A percentile compares a stretch with the other conserved stretches of the same genome.
phyloP scores from a whole-genome alignment of 1,140 invertebrate species.

The Colletes gigas region DNA sequence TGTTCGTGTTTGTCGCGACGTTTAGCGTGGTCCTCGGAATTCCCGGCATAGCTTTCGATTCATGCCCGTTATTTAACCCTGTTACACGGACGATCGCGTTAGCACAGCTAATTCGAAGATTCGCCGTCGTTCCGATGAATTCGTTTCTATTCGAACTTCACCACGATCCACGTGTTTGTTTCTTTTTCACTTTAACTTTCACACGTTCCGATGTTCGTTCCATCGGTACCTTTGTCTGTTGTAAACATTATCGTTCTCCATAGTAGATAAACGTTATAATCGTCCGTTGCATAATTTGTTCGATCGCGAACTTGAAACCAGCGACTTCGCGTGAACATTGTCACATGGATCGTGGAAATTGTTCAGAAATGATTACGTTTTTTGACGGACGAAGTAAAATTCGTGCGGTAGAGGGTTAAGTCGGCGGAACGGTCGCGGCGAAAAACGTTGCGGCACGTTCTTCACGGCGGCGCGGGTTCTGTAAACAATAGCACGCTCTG shows the following conservation, averaged over 20 bases:
- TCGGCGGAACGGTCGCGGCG: background rate
- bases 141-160: background rate
- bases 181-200: no score
- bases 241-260: background rate
- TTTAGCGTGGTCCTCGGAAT: background rate
- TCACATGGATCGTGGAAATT: no score
- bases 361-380: no score
- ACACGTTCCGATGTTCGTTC: no score
- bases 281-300: no score
- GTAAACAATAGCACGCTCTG: slow-evolving; percentile 2
- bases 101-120: background rate
- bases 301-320: no score
- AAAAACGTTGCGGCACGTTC: background rate
- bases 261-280: no score
- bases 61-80: slow-evolving; percentile 44
- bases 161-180: no score
- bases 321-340: no score
- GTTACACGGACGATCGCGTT: slow-evolving; percentile 10
- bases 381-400: background rate
- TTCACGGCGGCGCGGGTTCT: background rate
- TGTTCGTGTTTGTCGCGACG: background rate
- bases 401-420: background rate
- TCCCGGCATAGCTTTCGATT: slow-evolving; percentile 36
- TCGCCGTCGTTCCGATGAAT: background rate
- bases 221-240: background rate